These are phyloP conservation scores for Thaleichthys pacificus DNA, from an alignment of 2,797 vertebrate genomes.

Conservation along the genomic window DNA sequence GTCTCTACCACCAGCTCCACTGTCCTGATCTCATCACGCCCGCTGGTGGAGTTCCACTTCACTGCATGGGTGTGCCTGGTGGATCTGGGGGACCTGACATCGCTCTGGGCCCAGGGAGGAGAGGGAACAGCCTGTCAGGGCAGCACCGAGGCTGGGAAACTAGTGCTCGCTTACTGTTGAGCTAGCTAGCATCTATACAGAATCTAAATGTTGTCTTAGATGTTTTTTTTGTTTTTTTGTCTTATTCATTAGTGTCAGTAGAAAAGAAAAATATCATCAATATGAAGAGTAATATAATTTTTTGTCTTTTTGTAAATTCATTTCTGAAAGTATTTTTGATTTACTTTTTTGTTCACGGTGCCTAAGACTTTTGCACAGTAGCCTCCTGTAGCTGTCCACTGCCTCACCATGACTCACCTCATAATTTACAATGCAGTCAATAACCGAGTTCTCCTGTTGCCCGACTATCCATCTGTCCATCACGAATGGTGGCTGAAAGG, in stretches of 20 bases:
- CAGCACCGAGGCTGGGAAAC: background rate
- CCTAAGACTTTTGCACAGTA: no score
- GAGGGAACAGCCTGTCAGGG: background rate
- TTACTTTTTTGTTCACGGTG: no score
- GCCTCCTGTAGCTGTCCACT: no score
- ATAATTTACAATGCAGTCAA: conserved; percentile 90
- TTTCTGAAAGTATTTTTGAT: no score
- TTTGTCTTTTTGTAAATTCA: no score
- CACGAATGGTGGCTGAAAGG: conserved; percentile 92
- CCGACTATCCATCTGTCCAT: conserved; percentile 98
- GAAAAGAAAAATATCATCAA: no score
- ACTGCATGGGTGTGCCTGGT: conserved; percentile 82
- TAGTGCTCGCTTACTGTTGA: background rate
- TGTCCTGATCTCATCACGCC: conserved; percentile 81
- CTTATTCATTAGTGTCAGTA: background rate
- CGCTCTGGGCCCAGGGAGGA: conserved; percentile 69
- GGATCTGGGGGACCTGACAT: conserved; percentile 86
- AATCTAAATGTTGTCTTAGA: background rate
- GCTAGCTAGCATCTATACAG: background rate
- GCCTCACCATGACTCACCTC: conserved; percentile 77
- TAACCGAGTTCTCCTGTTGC: conserved; percentile 80
- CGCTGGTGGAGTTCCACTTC: conserved; percentile 78
- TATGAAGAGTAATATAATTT: no score
- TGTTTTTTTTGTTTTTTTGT: background rate
- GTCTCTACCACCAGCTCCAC: conserved; percentile 90